Evolutionary conservation across 2,797 vertebrate genomes (phyloP), one percentile per base, ranked within the genome.

Genomic region (Petrocephalus schoutedeni): DNA sequence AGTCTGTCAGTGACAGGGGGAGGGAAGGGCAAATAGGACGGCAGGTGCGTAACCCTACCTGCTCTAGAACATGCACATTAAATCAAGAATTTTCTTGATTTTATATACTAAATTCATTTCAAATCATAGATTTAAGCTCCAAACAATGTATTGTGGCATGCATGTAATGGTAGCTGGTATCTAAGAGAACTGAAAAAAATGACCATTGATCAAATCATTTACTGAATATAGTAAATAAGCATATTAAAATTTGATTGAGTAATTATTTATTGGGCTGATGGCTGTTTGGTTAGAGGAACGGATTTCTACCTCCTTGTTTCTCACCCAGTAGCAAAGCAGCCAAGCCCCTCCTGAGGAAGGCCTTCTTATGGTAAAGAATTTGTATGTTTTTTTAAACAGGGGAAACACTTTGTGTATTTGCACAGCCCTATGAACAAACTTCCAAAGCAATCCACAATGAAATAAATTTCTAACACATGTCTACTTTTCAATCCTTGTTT

Each of bases 1-100:
- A 91, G 67, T 91, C 87, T 90, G 91, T 95, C 92, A 95, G 85
- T 93, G 90, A 90, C 57, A 91, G 91, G 87, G 91, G 88, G 90
- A 89, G 89, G 89, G 86, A 92, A 77, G 58, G 58, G 74, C 90
- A 89, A 91, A 91, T 89, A 85, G 92, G 91, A 91, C 91, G 92
- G 90, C 89, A 36, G 54, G 23, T 83, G 53, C 9, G 53, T 8
- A 23, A 21, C n/a, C 21, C n/a, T 83, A 23, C 49, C 45, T 28
- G 28, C 28, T 28, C 28, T 28, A 0, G 28, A 28, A 28, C 28
- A 28, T 28, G 28, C 28, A 28, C 28, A 16, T 21, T 1, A 53
- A 21, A 53, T 51, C 12, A 23, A 23, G 5, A 6, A 54, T 85
- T 85, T 83, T 23, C 49, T 84, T 84, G 41, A 28, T 21, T 54